Base-by-base conservation (phyloP, 2,888 invertebrate species). In the Agrotis clavis region DNA sequence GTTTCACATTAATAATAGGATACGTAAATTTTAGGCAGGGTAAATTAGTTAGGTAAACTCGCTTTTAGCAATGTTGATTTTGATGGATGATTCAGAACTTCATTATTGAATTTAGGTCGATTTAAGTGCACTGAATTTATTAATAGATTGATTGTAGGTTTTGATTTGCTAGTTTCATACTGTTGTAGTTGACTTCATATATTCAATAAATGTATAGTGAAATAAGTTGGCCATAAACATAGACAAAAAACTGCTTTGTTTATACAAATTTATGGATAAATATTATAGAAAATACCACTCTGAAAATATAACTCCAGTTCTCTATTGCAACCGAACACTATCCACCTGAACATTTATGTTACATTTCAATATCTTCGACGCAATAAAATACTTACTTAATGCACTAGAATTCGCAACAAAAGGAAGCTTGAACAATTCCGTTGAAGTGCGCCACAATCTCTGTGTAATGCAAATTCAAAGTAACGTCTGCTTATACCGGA, bases 381-480 rank as follows among this genome's bases (percentile, higher is more conserved):
- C 69, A 35, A 69, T 81, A 79, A 77, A 79, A 67, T 83, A 64
- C 73, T 83, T 73, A 78, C 67, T 51, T 74, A 77, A 83, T 80
- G 77, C 53, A 68, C 61, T 71, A 67, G 73, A 63, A 69, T 76
- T 72, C 67, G 30, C 77, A 74, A 75, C 76, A 77, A 81, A 41
- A 78, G 65, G 71, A 66, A 82, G 66, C 75, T 69, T 59, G 77
- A 73, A 77, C 74, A 83, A 77, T 84, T 66, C 70, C 35, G 71
- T 79, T 75, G 67, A 81, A 86, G 77, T 79, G 78, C 71, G 61
- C 64, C 73, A 70, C 81, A 79, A 84, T 84, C 74, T 77, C 81
- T 70, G 56, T 72, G 72, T 70, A 72, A 86, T 86, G 82, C 79
- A 84, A 86, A 86, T 86, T 79, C 83, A 63, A 74, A 79, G 57